Evolutionary conservation across 2,113 vertebrate genomes (phyloP).

Genomic region (Myotis brandtii): DNA sequence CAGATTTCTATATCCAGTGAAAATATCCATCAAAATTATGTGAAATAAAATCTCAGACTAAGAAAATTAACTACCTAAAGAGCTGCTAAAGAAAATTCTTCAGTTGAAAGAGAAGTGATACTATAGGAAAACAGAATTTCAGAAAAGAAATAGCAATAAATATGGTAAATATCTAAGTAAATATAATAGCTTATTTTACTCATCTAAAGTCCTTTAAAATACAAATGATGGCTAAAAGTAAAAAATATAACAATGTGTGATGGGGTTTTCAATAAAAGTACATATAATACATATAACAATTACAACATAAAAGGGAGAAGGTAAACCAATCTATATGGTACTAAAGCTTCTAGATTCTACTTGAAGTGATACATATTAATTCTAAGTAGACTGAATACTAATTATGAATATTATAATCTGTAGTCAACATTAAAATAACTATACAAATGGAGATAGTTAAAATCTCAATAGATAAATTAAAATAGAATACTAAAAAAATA

Average conservation of each 20-base stretch:
- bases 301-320: background rate
- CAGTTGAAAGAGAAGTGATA: background rate
- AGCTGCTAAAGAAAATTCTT: conserved; percentile 12
- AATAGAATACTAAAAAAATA: background rate
- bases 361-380: background rate
- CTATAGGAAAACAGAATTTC: background rate
- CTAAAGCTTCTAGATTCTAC: background rate
- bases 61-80: background rate
- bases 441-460: background rate
- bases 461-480: background rate
- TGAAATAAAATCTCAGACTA: conserved; percentile 36
- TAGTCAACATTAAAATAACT: background rate
- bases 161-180: background rate
- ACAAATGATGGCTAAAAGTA: conserved; percentile 12
- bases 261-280: conserved; percentile 15
- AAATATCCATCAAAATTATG: conserved; percentile 21
- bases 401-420: background rate
- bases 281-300: background rate
- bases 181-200: background rate
- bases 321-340: background rate
- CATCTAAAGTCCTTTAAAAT: conserved; percentile 44
- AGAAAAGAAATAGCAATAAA: background rate
- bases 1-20: background rate
- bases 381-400: background rate
- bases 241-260: background rate